Percentiles rank a stretch among this genome's conserved stretches.
These are phyloP conservation scores for Noctua janthina DNA, from an alignment of 2,888 invertebrate genomes.

Conservation along the genomic window DNA sequence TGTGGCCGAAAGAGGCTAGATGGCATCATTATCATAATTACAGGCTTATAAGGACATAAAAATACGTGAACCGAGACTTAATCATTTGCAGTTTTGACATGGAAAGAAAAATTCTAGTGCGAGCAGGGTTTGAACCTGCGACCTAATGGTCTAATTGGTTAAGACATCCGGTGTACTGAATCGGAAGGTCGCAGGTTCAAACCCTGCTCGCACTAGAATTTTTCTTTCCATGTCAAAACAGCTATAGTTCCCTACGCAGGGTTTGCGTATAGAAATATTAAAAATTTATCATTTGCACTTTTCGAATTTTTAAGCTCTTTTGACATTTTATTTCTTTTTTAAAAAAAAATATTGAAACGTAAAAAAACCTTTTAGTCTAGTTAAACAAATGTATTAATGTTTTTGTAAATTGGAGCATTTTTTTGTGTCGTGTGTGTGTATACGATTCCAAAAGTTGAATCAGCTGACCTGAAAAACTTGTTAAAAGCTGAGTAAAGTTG, in stretches of 20 bases:
- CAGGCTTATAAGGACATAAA: neutral
- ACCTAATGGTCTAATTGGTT: no score
- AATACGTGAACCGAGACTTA: neutral
- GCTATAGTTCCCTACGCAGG: no score
- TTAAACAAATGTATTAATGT: neutral
- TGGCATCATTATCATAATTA: no score
- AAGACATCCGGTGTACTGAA: no score
- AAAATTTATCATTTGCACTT: constrained; percentile 1
- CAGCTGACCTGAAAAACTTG: constrained; percentile 28
- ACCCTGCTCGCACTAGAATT: no score
- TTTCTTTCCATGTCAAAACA: no score
- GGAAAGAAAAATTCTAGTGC: no score
- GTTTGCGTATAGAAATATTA: no score
- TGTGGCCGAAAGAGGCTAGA: no score
- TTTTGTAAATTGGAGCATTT: neutral
- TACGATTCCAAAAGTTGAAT: constrained; percentile 19
- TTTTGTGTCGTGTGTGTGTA: neutral
- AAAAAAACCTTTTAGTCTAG: neutral
- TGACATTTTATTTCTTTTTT: neutral
- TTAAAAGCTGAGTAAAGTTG: constrained; percentile 27
- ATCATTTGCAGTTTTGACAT: constrained; percentile 3
- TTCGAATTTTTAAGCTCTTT: neutral
- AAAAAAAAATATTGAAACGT: neutral
- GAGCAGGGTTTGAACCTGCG: no score
- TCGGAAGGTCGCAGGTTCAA: no score